Evolutionary conservation across 53 echinoderm and acorn worm species (phyloP), one percentile per base, ranked within the genome.

Genomic region (Glandiceps talaboti): DNA sequence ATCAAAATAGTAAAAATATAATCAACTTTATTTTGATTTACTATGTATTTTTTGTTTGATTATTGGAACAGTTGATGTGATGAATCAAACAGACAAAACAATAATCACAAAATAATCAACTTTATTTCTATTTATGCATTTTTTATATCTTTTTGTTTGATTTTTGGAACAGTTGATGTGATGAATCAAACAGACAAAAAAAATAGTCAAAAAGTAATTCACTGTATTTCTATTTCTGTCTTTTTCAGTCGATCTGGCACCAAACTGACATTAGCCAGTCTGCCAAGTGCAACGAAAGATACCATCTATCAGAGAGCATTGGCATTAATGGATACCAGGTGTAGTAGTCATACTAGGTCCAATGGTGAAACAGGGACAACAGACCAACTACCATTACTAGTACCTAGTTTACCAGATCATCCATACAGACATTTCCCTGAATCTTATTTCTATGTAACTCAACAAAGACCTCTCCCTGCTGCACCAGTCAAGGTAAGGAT

Each of bases 271-370:
- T 20, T 45, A 20, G 64, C 64, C n/a, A 87, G 85, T 33, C 26
- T 90, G 25, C 85, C 84, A 28, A 90, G 87, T 31, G 87, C 87
- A 0, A 79, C 84, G 1, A 88, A 84, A 25, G 90, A 96, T 27
- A 82, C 87, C 74, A 89, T 91, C 84, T 97, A 97, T 73, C 80
- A 93, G 30, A 92, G 92, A 73, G 97, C 97, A 30, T 77, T 97
- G 27, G 82, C 86, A 64, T 84, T 97, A 73, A 97, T 97, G 78
- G 85, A 91, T 14, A 91, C 89, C 73, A 88, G 97, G 30, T 93
- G 97, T 79, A 79, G 33, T 6, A 90, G 92, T 64, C 29, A 74
- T 1, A 74, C 74, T 29, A 80, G 76, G 30, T 45, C 64, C 20
- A 45, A 12, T 20, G 64, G 64, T 20, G 64, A 45, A 45, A 45